Base-by-base conservation (phyloP, 2,113 vertebrate genomes). In the Gila orcuttii region DNA sequence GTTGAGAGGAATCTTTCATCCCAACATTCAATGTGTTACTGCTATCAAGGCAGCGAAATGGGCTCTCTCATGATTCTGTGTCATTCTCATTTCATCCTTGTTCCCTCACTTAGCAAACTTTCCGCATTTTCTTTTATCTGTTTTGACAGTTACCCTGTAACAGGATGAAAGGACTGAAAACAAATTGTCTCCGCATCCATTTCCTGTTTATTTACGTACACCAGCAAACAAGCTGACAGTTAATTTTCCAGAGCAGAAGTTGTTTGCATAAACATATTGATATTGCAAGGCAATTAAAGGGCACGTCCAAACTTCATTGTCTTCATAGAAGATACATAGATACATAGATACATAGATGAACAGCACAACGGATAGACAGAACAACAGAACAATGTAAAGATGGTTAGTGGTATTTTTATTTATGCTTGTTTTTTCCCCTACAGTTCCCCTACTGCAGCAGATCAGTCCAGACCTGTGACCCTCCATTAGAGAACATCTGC, bases 211-310 rank as follows among this genome's bases (percentile, higher is more conserved):
- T 85, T 89, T 85, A 79, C n/a, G 25, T 66, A 83, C 17, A 36
- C 31, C 71, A 60, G 57, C 79, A 59, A 85, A 87, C 74, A 66
- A 78, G 82, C 62, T 83, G 84, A 87, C 84, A 76, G 79, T 86
- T 87, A 21, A 87, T 88, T 87, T 89, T 89, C 88, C 60, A 59
- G 75, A 79, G 57, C 76, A 64, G 52, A 86, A 79, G 75, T 69
- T 52, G 77, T 83, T 89, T 83, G 64, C 59, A 85, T 89, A 60
- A 87, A 89, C 83, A 78, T 75, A 81, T 57, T 71, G 83, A 77
- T 62, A 50, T n/a, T 82, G 75, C 39, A 3, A 86, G 68, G 21
- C 68, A 83, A 89, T 87, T 76, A 87, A 87, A 87, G 33, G 57
- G 60, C 73, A 74, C 5, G 23, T 73, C 62, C 73, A 71, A 31